A percentile compares a stretch with the other conserved stretches of the same genome.
These are phyloP conservation scores for Catocala fraxini DNA, from an alignment of 2,888 invertebrate species.

Conservation along the genomic window DNA sequence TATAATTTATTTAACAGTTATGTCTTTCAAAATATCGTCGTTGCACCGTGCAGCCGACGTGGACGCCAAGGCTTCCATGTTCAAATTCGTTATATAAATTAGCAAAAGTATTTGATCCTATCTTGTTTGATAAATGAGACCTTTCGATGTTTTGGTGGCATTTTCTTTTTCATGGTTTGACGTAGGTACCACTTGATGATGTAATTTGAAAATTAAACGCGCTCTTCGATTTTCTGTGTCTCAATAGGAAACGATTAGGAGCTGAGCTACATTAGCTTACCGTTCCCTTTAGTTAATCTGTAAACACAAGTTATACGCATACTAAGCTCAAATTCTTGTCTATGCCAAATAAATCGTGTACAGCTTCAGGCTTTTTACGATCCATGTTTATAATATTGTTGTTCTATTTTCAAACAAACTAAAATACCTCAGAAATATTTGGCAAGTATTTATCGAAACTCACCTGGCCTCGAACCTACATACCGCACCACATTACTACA, in stretches of 20 bases:
- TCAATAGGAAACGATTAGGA: no score
- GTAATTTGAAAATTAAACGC: constrained; percentile 10
- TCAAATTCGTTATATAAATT: constrained; percentile 55
- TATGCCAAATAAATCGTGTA: no score
- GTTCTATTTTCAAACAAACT: no score
- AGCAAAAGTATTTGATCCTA: constrained; percentile 42
- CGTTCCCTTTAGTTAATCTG: not conserved
- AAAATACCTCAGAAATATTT: constrained; percentile 21
- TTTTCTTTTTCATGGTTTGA: constrained; percentile 20
- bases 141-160: constrained; percentile 14
- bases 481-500: constrained; percentile 35
- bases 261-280: not conserved
- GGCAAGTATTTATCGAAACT: constrained; percentile 26
- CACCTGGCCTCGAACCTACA: constrained; percentile 22
- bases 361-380: no score
- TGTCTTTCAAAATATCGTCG: constrained; percentile 73
- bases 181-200: constrained; percentile 24
- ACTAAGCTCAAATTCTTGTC: no score
- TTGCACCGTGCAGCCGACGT: constrained; percentile 69
- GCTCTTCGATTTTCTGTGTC: no score
- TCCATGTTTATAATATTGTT: no score
- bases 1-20: constrained; percentile 76
- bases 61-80: constrained; percentile 65
- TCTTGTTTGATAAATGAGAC: constrained; percentile 32
- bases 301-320: not conserved